Percentiles rank a stretch among this genome's conserved stretches.
Evolutionary conservation across 2,888 invertebrate genomes (phyloP).

Genomic region (Zygothrica quintamaculata): DNA sequence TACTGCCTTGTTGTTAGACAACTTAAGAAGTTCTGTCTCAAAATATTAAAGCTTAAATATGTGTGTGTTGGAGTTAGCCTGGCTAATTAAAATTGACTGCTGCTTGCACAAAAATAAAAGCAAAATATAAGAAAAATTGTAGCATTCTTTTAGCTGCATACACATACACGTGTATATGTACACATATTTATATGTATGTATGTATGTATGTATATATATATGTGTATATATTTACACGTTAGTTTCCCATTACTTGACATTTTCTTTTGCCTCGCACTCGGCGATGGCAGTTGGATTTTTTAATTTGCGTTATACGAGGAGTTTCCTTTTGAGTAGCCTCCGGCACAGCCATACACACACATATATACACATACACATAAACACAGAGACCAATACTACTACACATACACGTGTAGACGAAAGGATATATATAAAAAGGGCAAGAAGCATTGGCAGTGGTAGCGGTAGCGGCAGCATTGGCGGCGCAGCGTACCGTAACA

Average conservation of each 20-base stretch:
- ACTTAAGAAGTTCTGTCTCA: slow-evolving; percentile 24
- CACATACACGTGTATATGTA: slow-evolving; percentile 12
- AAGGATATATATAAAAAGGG: slow-evolving; percentile 65
- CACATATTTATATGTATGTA: slow-evolving; percentile 1
- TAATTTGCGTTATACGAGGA: slow-evolving; percentile 80
- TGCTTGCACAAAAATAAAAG: slow-evolving; percentile 23
- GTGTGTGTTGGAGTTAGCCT: slow-evolving; percentile 6
- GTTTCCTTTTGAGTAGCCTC: slow-evolving; percentile 76
- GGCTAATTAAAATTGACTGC: slow-evolving; percentile 66
- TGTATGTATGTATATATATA: slow-evolving; percentile 36
- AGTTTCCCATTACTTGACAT: slow-evolving; percentile 70
- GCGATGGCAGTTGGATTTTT: slow-evolving; percentile 71
- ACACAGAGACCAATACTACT: no score
- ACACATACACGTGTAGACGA: slow-evolving; percentile 34
- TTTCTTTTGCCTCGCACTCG: slow-evolving; percentile 62
- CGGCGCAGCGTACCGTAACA: slow-evolving; percentile 67
- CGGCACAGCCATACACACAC: slow-evolving; percentile 45
- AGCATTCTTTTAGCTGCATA: slow-evolving; percentile 58
- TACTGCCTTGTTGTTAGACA: slow-evolving; percentile 14
- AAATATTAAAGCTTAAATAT: slow-evolving; percentile 31
- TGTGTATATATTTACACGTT: slow-evolving; percentile 68
- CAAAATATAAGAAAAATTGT: no score
- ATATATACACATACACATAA: slow-evolving; percentile 23
- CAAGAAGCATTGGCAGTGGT: slow-evolving; percentile 34
- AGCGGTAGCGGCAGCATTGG: slow-evolving; percentile 12